Conservation (phyloP, 1,140 invertebrate species). For the Drosophila elegans region DNA sequence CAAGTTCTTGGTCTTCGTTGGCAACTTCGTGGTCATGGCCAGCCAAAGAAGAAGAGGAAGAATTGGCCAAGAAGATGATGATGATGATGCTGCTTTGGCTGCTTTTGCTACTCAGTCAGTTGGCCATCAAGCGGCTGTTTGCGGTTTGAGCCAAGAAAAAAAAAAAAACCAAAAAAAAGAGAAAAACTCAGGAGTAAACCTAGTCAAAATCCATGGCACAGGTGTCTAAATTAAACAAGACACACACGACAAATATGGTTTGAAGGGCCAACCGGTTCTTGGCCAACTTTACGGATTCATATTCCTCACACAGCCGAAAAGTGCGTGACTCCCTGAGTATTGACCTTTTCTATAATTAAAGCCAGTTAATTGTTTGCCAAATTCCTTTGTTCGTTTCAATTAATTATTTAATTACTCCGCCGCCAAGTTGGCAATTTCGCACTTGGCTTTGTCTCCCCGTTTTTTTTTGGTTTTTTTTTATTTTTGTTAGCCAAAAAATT, state of each 20-base stretch:
- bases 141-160: conserved; percentile 57
- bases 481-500: conserved; percentile 1
- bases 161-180: conserved; percentile 2
- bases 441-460: conserved; percentile 48
- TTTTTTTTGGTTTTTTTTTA: background rate
- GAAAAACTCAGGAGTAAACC: conserved; percentile 13
- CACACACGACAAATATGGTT: conserved; percentile 66
- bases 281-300: conserved; percentile 7
- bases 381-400: conserved; percentile 79
- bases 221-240: conserved; percentile 77
- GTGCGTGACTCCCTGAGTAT: conserved; percentile 55
- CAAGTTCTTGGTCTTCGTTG: conserved; percentile 70
- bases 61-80: conserved; percentile 49
- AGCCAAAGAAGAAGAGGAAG: conserved; percentile 44
- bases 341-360: conserved; percentile 63
- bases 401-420: conserved; percentile 82
- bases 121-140: conserved; percentile 79
- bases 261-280: conserved; percentile 51
- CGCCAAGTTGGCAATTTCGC: conserved; percentile 74
- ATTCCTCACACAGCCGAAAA: background rate
- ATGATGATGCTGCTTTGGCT: conserved; percentile 17
- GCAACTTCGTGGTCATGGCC: conserved; percentile 65
- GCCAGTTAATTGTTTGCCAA: conserved; percentile 72
- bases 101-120: conserved; percentile 59
- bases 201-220: conserved; percentile 45